These are phyloP conservation scores for Hypotaenidia philippensis DNA, from an alignment of 2,797 vertebrate genomes.

Conservation along the genomic window DNA sequence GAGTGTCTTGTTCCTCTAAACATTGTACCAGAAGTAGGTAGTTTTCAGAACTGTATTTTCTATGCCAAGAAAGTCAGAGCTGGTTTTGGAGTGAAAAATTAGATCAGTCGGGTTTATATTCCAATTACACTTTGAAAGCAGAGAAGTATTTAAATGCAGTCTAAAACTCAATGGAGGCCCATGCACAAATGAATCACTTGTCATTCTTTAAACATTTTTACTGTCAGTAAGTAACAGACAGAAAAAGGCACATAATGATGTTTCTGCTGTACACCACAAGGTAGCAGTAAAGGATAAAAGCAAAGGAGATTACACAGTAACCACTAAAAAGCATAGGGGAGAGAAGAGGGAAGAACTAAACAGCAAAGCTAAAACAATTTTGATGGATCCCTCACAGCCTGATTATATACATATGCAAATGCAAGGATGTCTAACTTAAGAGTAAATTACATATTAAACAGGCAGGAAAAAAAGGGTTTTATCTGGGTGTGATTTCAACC, in stretches of 20 bases:
- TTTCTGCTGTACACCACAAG: conserved; percentile 19
- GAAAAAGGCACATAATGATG: accelerated
- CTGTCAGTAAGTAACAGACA: neutral
- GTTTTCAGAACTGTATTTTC: neutral
- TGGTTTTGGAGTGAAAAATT: neutral
- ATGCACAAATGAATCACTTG: neutral
- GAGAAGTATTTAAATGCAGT: neutral
- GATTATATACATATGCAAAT: neutral
- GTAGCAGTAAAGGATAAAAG: conserved; percentile 59
- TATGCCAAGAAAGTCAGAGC: neutral
- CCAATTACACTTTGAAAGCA: neutral
- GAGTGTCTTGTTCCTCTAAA: neutral
- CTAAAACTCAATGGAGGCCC: neutral
- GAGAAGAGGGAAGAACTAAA: neutral
- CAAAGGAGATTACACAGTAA: neutral
- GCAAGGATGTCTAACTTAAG: neutral
- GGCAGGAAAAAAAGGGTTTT: neutral
- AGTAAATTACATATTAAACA: neutral
- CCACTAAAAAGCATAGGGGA: neutral
- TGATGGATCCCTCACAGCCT: neutral
- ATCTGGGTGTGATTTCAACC: neutral
- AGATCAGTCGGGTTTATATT: neutral
- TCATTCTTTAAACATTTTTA: neutral
- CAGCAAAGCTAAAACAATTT: neutral
- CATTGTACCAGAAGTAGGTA: neutral